phyloP scores from a whole-genome alignment of 2,113 vertebrate genomes.

The Bujurquina vittata region DNA sequence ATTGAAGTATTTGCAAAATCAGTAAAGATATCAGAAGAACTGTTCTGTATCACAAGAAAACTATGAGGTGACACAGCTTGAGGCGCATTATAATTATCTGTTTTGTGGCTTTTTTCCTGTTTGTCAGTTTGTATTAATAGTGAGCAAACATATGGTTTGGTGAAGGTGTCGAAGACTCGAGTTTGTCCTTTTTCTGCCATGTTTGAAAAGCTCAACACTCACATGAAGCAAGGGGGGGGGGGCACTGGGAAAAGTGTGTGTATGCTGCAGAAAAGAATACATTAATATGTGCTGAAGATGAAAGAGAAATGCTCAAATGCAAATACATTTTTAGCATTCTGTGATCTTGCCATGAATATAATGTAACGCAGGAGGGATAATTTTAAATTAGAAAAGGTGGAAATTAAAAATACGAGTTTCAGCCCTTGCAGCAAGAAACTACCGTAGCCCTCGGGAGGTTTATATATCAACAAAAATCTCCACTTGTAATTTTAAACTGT shows the following conservation, averaged over 20 bases:
- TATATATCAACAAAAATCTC: constrained; percentile 20
- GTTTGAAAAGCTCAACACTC: constrained; percentile 30
- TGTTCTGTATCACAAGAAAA: constrained; percentile 7
- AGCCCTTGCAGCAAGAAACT: constrained; percentile 24
- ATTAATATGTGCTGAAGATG: constrained; percentile 59
- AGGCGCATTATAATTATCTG: constrained; percentile 32
- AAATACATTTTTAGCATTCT: constrained; percentile 46
- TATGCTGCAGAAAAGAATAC: constrained; percentile 49
- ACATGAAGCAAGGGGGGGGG: constrained; percentile 3
- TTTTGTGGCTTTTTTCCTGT: constrained; percentile 12
- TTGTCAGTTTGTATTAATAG: constrained; percentile 10
- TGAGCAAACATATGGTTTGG: constrained; percentile 38
- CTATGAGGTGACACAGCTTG: constrained; percentile 12
- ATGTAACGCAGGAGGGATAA: constrained; percentile 35
- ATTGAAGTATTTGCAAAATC: neutral
- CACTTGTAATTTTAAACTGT: constrained; percentile 16
- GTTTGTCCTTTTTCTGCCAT: constrained; percentile 14
- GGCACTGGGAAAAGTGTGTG: constrained; percentile 39
- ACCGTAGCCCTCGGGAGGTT: constrained; percentile 24
- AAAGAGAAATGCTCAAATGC: constrained; percentile 62
- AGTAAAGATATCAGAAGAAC: constrained; percentile 20
- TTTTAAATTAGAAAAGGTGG: constrained; percentile 38
- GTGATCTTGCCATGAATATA: constrained; percentile 40
- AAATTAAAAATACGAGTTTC: constrained; percentile 24
- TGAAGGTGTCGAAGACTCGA: constrained; percentile 3